phyloP scores from a whole-genome alignment of 2,888 invertebrate species.

The Aleiodes alternator region DNA sequence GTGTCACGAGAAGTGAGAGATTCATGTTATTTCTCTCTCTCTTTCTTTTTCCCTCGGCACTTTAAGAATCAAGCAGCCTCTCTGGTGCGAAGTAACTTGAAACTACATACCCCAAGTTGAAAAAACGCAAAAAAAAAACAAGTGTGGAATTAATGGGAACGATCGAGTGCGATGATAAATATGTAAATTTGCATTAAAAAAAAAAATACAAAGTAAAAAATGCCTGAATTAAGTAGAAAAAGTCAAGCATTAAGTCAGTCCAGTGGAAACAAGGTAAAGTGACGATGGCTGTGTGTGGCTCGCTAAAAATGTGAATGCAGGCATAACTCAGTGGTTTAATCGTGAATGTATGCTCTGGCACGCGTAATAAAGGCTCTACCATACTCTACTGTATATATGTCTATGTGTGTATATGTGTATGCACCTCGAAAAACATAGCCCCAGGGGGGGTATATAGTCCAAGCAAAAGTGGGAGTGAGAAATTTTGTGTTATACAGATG shows the following conservation, averaged over 20 bases:
- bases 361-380: conserved; percentile 69
- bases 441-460: conserved; percentile 37
- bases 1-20: conserved; percentile 12
- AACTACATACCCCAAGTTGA: too few species aligned
- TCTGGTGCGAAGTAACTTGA: neutral
- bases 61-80: neutral
- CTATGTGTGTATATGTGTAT: conserved; percentile 2
- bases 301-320: conserved; percentile 70
- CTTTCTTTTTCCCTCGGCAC: neutral
- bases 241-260: conserved; percentile 1
- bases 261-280: conserved; percentile 36
- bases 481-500: conserved; percentile 34
- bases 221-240: conserved; percentile 32
- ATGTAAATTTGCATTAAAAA: neutral
- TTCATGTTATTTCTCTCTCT: conserved; percentile 39
- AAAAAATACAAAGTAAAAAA: conserved; percentile 5
- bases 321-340: conserved; percentile 73
- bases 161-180: conserved; percentile 45
- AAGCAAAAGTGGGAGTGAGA: conserved; percentile 44
- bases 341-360: conserved; percentile 65
- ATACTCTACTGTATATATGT: conserved; percentile 5
- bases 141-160: conserved; percentile 31
- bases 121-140: conserved; percentile 1
- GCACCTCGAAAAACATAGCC: conserved; percentile 66
- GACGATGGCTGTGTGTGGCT: conserved; percentile 58